Percentiles rank a stretch among this genome's conserved stretches.
Evolutionary conservation across 1,140 invertebrate genomes (phyloP).

Genomic region (Saxidomus purpurata): DNA sequence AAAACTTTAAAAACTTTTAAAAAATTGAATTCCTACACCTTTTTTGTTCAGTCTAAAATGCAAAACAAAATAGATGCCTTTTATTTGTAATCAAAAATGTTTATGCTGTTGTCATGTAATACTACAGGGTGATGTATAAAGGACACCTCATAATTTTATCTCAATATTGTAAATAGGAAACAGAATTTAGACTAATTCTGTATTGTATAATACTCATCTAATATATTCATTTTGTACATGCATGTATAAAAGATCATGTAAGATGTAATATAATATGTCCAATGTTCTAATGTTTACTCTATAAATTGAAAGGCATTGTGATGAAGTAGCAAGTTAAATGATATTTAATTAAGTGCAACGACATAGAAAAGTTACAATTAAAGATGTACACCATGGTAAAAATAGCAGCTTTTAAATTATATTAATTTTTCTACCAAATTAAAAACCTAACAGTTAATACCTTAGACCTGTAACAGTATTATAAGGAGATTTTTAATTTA

Average conservation of each 20-base stretch:
- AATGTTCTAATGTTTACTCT: neutral
- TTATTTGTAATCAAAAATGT: slow-evolving; percentile 1
- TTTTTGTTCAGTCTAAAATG: neutral
- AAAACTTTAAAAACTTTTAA: too few relatives aligned
- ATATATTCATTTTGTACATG: slow-evolving; percentile 10
- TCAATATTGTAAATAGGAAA: slow-evolving; percentile 1
- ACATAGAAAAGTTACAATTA: too few relatives aligned
- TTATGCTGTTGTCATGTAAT: neutral
- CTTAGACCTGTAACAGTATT: too few relatives aligned
- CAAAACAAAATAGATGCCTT: slow-evolving; percentile 9
- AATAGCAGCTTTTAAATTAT: too few relatives aligned
- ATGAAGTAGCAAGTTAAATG: too few relatives aligned
- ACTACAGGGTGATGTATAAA: neutral
- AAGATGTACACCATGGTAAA: too few relatives aligned
- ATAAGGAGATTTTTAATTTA: too few relatives aligned
- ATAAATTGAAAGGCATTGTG: neutral
- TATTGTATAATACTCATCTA: slow-evolving; percentile 25
- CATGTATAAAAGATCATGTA: slow-evolving; percentile 29
- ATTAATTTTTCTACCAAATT: too few relatives aligned
- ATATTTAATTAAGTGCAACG: too few relatives aligned
- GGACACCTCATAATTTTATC: slow-evolving; percentile 1
- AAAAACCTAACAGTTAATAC: too few relatives aligned
- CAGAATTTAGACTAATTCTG: slow-evolving; percentile 6
- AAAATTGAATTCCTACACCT: too few relatives aligned
- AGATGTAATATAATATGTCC: neutral